phyloP scores from a whole-genome alignment of 2,888 invertebrate genomes.

The Anthophora plumipes region DNA sequence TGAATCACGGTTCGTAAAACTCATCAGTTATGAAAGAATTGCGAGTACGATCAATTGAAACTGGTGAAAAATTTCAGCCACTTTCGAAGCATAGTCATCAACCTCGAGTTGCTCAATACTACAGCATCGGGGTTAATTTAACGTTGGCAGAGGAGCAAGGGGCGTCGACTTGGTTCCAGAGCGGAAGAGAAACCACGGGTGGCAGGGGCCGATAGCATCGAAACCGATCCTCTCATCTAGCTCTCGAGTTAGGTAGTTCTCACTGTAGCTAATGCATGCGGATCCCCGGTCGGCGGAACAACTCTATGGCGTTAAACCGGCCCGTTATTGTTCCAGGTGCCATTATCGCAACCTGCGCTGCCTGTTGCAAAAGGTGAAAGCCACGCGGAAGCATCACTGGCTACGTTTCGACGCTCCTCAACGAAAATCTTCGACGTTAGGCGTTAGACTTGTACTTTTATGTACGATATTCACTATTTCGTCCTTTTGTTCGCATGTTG shows the following conservation, averaged over 20 bases:
- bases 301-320: slow-evolving; percentile 73
- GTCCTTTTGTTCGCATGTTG: no score
- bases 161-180: slow-evolving; percentile 54
- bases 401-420: slow-evolving; percentile 37
- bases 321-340: slow-evolving; percentile 77
- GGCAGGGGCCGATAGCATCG: slow-evolving; percentile 79
- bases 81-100: slow-evolving; percentile 34
- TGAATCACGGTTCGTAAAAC: neutral
- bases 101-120: slow-evolving; percentile 40
- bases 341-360: slow-evolving; percentile 71
- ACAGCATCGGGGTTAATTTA: slow-evolving; percentile 53
- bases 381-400: slow-evolving; percentile 66
- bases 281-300: slow-evolving; percentile 69
- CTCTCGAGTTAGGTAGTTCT: slow-evolving; percentile 73
- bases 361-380: slow-evolving; percentile 75
- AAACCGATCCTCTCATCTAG: slow-evolving; percentile 78
- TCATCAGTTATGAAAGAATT: slow-evolving; percentile 6
- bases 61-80: slow-evolving; percentile 18
- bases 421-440: slow-evolving; percentile 1
- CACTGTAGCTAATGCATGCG: slow-evolving; percentile 73
- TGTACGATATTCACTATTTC: neutral
- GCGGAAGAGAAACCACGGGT: slow-evolving; percentile 81
- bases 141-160: slow-evolving; percentile 17
- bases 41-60: neutral
- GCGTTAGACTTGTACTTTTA: neutral